Percentiles rank a stretch among this genome's conserved stretches.
Conservation (phyloP, 2,113 vertebrate species). For the Sinocyclocheilus maitianheensis region DNA sequence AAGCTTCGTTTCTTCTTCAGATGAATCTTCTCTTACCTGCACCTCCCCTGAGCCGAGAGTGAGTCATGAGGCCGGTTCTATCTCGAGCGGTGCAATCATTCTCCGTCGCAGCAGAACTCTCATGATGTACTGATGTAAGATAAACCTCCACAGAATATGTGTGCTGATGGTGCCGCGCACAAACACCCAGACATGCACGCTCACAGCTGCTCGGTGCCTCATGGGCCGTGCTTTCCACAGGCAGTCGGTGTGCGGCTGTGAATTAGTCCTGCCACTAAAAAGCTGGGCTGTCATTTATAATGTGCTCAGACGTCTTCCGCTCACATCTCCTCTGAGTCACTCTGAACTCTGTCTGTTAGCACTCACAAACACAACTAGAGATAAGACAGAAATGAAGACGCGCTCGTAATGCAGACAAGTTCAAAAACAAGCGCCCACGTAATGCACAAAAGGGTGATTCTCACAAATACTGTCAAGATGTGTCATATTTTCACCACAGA, state of each 20-base stretch:
- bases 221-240: conserved; percentile 18
- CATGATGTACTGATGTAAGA: conserved; percentile 40
- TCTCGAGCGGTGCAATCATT: conserved; percentile 6
- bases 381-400: conserved; percentile 12
- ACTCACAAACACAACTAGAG: conserved; percentile 8
- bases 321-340: conserved; percentile 26
- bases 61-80: conserved; percentile 24
- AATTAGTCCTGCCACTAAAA: conserved; percentile 26
- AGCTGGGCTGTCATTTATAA: conserved; percentile 31
- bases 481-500: background rate
- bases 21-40: conserved; percentile 21
- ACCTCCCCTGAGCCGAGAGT: background rate
- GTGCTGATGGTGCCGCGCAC: background rate
- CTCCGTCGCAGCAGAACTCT: background rate
- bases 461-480: background rate
- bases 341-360: conserved; percentile 4
- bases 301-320: conserved; percentile 7
- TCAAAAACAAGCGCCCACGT: background rate
- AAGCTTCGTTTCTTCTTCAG: background rate
- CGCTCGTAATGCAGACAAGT: background rate
- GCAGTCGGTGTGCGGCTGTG: background rate
- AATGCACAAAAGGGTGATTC: background rate
- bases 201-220: background rate
- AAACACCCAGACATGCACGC: background rate
- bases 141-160: conserved; percentile 23